Conservation (phyloP, 1,140 invertebrate genomes). For the Hyles euphorbiae region DNA sequence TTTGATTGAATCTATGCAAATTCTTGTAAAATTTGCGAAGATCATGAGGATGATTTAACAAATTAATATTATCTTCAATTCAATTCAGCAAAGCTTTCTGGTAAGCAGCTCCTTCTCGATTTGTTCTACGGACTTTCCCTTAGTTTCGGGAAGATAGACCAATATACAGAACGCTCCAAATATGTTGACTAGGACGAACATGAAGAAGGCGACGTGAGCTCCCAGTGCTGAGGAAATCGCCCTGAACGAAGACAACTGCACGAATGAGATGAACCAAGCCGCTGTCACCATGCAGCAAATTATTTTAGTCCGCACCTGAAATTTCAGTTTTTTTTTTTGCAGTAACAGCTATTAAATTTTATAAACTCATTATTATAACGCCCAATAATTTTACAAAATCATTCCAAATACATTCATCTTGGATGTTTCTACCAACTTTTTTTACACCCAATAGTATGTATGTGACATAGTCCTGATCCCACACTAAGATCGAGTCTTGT, state of each 20-base stretch:
- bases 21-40: too few relatives aligned
- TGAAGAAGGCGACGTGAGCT: slow-evolving; percentile 34
- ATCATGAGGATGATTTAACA: too few relatives aligned
- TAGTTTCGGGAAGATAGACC: slow-evolving; percentile 41
- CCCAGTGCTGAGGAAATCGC: slow-evolving; percentile 27
- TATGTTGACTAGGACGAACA: slow-evolving; percentile 36
- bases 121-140: slow-evolving; percentile 31
- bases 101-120: slow-evolving; percentile 18
- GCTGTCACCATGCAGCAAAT: slow-evolving; percentile 37
- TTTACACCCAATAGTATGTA: too few relatives aligned
- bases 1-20: too few relatives aligned
- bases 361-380: neutral
- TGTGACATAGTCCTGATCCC: too few relatives aligned
- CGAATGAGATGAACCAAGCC: slow-evolving; percentile 40
- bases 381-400: too few relatives aligned
- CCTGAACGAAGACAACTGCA: slow-evolving; percentile 33
- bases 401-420: too few relatives aligned
- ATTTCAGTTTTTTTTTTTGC: too few relatives aligned
- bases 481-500: too few relatives aligned
- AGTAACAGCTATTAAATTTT: neutral
- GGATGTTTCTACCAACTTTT: too few relatives aligned
- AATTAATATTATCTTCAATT: too few relatives aligned
- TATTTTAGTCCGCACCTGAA: slow-evolving; percentile 53
- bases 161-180: slow-evolving; percentile 27
- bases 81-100: neutral